Conservation (phyloP, 2,797 vertebrate species). For the Acestrorhynchus altus region DNA sequence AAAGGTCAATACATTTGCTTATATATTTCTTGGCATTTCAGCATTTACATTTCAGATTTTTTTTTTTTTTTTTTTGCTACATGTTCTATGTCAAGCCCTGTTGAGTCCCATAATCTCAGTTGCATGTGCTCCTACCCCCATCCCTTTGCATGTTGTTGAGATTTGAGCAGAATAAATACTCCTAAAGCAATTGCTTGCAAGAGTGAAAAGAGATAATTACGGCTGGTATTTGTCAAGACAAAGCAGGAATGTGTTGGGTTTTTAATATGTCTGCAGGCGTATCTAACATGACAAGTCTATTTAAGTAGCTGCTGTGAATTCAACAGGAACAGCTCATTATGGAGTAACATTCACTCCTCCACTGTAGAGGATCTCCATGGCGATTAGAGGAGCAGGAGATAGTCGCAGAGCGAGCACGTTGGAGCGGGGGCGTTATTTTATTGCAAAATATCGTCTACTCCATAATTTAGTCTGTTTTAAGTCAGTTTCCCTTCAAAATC, state of each 20-base stretch:
- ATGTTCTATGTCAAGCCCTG: constrained; percentile 1
- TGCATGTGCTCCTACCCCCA: neutral
- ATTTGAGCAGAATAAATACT: constrained; percentile 36
- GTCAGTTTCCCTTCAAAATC: constrained; percentile 32
- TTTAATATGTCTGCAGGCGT: constrained; percentile 62
- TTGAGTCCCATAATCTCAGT: constrained; percentile 28
- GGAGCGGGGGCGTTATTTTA: constrained; percentile 51
- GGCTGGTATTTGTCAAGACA: constrained; percentile 57
- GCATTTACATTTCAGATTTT: neutral
- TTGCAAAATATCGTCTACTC: constrained; percentile 44
- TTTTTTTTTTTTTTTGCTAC: too few relatives aligned
- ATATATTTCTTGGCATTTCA: neutral
- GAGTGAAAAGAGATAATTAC: constrained; percentile 61
- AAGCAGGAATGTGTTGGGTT: constrained; percentile 61
- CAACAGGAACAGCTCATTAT: constrained; percentile 67
- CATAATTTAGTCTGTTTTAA: constrained; percentile 58
- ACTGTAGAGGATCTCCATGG: constrained; percentile 59
- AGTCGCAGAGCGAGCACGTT: constrained; percentile 30
- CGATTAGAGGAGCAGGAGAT: constrained; percentile 59
- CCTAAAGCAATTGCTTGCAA: constrained; percentile 49
- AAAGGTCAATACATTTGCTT: too few relatives aligned
- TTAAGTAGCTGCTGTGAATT: constrained; percentile 65
- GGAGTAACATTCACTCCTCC: constrained; percentile 41
- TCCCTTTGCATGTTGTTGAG: constrained; percentile 23
- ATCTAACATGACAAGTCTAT: constrained; percentile 65